Evolutionary conservation across 2,888 invertebrate species (phyloP), one percentile per base, ranked within the genome.

Genomic region (Diaprepes abbreviatus): DNA sequence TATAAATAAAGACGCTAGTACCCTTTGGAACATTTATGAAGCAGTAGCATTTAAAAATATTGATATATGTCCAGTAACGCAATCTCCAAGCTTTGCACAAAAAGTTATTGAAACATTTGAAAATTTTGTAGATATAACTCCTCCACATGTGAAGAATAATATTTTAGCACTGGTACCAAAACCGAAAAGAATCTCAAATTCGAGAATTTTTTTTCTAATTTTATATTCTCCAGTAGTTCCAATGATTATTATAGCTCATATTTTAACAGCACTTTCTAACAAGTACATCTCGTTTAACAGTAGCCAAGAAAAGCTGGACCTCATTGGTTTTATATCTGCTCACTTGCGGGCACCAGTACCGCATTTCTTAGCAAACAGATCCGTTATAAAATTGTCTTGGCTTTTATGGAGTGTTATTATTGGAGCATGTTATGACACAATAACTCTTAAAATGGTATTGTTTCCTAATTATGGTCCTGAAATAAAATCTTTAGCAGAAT

Each of bases 121-220:
- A n/a, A 6, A 28, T 3, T 14, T 14, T 14, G 3, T 50, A 6
- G 33, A 6, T n/a, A 24, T 5, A 1, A 21, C 31, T 3, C 38
- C 50, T 9, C 48, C 50, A 0, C 52, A 63, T 28, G 52, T 40
- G 40, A 31, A 36, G 1, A 63, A 52, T 14, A 28, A 38, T 31
- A 35, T 45, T n/a, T 21, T 59, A n/a, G 59, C 59, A 1, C 38
- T 59, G 19, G 59, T 59, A n/a, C 59, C 59, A 19, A 59, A 17
- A 33, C 17, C 36, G 4, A 57, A 57, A 24, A 24, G 14, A 19
- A n/a, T 35, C 9, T 19, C 38, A 12, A 57, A 57, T 9, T 38
- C 28, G 24, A 2, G n/a, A 24, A 17, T n/a, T 9, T 24, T 40
- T 57, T 1, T 24, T 2, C 10, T 12, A 6, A 36, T 40, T 24